Conservation (phyloP, 2,113 vertebrate genomes). For the Spea multiplicata region DNA sequence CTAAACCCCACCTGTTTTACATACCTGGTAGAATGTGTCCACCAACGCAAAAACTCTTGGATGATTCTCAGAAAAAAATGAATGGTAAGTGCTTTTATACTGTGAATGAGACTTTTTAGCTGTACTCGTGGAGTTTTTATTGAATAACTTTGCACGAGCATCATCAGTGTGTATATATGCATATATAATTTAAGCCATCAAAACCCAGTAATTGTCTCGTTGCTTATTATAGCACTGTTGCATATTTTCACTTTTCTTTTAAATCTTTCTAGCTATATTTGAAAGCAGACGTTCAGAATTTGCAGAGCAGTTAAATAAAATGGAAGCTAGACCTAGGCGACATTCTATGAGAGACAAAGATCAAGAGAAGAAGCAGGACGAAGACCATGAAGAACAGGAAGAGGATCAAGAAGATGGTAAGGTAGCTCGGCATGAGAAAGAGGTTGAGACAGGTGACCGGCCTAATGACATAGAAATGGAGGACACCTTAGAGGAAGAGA, state of each 20-base stretch:
- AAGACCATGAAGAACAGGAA: constrained; percentile 67
- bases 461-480: constrained; percentile 88
- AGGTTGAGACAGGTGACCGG: constrained; percentile 89
- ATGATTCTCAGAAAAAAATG: constrained; percentile 95
- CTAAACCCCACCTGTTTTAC: constrained; percentile 93
- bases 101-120: no score
- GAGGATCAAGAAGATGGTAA: constrained; percentile 75
- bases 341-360: constrained; percentile 88
- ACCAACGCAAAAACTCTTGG: constrained; percentile 90
- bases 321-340: constrained; percentile 96
- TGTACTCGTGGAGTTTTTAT: no score
- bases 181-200: no score
- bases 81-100: constrained; percentile 72
- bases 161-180: no score
- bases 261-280: constrained; percentile 75
- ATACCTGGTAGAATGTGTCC: constrained; percentile 92
- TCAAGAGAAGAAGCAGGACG: constrained; percentile 85
- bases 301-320: constrained; percentile 97
- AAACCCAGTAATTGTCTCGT: no score
- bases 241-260: neutral
- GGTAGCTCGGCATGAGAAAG: constrained; percentile 84
- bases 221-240: no score
- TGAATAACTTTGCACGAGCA: no score
- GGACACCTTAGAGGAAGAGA: constrained; percentile 70
- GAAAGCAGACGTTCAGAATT: constrained; percentile 91